Conservation (phyloP, 2,113 vertebrate genomes). For the Rhombomys opimus region DNA sequence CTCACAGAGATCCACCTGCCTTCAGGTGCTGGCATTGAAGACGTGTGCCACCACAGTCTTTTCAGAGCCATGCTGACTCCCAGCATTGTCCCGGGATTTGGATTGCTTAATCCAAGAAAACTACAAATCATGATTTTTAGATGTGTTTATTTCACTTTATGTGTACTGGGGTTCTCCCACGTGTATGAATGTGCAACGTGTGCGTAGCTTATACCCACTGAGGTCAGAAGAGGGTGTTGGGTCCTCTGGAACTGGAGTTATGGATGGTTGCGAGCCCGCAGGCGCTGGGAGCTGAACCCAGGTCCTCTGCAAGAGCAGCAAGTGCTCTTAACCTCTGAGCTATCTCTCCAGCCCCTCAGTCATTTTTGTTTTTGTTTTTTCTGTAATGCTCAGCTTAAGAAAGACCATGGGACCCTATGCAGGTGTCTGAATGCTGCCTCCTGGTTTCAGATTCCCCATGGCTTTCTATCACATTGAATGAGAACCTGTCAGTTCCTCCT, state of each 20-base stretch:
- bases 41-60: neutral
- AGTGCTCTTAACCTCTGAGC: neutral
- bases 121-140: neutral
- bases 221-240: neutral
- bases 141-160: neutral
- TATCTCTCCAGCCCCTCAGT: too few species aligned
- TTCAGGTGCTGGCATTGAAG: neutral
- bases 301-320: neutral
- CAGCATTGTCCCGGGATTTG: too few species aligned
- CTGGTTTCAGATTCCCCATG: accelerated
- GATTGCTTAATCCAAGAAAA: neutral
- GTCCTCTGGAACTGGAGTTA: neutral
- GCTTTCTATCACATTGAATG: neutral
- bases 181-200: neutral
- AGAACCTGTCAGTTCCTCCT: neutral
- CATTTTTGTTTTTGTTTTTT: neutral
- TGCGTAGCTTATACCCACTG: neutral
- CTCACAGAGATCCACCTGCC: neutral
- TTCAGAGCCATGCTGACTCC: neutral
- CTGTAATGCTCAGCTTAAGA: neutral
- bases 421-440: accelerated
- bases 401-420: neutral
- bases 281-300: neutral
- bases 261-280: neutral
- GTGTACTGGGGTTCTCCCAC: neutral